Percentiles rank a stretch among this genome's conserved stretches.
phyloP scores from a whole-genome alignment of 2,888 invertebrate species.

The Baccha elongata region DNA sequence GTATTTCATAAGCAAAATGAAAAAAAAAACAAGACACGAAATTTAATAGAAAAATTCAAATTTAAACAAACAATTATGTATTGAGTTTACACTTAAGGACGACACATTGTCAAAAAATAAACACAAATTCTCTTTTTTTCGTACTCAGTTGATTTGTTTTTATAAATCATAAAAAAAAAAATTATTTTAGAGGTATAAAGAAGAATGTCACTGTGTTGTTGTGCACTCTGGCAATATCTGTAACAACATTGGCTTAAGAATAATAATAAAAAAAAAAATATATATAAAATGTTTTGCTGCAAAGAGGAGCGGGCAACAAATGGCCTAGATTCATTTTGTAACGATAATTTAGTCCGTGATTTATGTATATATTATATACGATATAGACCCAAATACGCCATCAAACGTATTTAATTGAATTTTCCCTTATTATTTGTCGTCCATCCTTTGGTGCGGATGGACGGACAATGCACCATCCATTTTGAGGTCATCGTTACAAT shows the following conservation, averaged over 20 bases:
- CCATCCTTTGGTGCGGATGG: conserved; percentile 35
- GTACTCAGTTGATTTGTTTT: conserved; percentile 41
- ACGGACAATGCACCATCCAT: conserved; percentile 48
- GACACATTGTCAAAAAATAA: conserved; percentile 58
- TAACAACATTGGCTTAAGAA: conserved; percentile 55
- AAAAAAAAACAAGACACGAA: conserved; percentile 20
- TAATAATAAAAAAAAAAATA: conserved; percentile 48
- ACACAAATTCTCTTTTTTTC: conserved; percentile 38
- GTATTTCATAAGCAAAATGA: conserved; percentile 39
- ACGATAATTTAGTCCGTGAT: conserved; percentile 67
- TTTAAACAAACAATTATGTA: conserved; percentile 34
- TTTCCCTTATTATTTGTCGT: conserved; percentile 21
- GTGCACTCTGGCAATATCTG: conserved; percentile 57
- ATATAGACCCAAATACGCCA: conserved; percentile 54
- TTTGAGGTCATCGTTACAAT: conserved; percentile 42
- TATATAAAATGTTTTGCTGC: conserved; percentile 31
- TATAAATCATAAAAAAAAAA: conserved; percentile 55
- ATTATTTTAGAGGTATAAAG: conserved; percentile 21
- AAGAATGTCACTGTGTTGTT: conserved; percentile 44
- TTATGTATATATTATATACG: conserved; percentile 41
- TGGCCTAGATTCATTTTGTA: conserved; percentile 33
- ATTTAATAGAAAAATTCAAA: conserved; percentile 30
- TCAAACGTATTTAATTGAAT: conserved; percentile 14
- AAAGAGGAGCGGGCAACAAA: conserved; percentile 32
- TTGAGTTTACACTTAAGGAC: conserved; percentile 45